A percentile compares a stretch with the other conserved stretches of the same genome.
Conservation (phyloP, 2,797 vertebrate genomes). For the Pseudochaenichthys georgianus region DNA sequence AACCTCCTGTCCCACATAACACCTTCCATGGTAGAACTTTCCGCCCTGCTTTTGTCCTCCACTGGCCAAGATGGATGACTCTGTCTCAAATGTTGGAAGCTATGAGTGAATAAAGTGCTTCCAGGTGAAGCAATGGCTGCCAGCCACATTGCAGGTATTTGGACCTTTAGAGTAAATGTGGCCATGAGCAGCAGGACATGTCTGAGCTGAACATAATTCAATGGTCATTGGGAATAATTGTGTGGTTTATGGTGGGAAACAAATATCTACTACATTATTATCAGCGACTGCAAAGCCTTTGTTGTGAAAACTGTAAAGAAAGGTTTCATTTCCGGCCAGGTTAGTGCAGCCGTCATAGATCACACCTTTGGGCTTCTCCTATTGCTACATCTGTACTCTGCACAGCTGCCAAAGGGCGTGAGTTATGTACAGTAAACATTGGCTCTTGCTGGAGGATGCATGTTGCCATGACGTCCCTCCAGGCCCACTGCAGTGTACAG, state of each 20-base stretch:
- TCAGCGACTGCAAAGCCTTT: slow-evolving; percentile 9
- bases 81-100: slow-evolving; percentile 5
- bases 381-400: slow-evolving; percentile 35
- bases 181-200: slow-evolving; percentile 1
- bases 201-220: background rate
- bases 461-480: slow-evolving; percentile 50
- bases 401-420: slow-evolving; percentile 44
- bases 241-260: slow-evolving; percentile 10
- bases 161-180: slow-evolving; percentile 6
- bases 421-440: slow-evolving; percentile 54
- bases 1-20: slow-evolving; percentile 19
- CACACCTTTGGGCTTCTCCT: slow-evolving; percentile 20
- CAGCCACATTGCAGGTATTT: slow-evolving; percentile 5
- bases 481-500: slow-evolving; percentile 44
- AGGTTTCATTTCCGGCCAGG: background rate
- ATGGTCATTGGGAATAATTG: background rate
- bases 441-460: slow-evolving; percentile 44
- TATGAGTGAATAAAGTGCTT: slow-evolving; percentile 32
- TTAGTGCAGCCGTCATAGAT: slow-evolving; percentile 28
- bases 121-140: slow-evolving; percentile 16
- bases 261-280: slow-evolving; percentile 4
- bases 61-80: background rate
- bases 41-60: slow-evolving; percentile 21
- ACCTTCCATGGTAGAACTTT: slow-evolving; percentile 8
- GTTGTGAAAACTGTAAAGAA: slow-evolving; percentile 11